Evolutionary conservation across 2,113 vertebrate species (phyloP), one percentile per base, ranked within the genome.

Genomic region (Dunckerocampus dactyliophorus): DNA sequence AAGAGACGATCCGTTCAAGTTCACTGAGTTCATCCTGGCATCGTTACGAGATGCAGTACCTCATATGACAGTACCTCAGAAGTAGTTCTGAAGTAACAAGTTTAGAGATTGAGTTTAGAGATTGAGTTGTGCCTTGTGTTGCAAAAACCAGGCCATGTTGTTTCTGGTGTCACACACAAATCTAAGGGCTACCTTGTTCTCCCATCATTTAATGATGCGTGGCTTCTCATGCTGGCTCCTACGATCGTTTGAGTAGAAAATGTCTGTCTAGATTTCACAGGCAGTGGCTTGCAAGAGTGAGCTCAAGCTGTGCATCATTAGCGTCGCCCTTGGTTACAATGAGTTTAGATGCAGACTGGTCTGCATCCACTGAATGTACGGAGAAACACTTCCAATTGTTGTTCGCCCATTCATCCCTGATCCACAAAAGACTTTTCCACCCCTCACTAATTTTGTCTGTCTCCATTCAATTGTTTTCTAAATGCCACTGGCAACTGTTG

Each of bases 221-320:
- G 58, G 3, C 31, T 80, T 83, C 74, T 78, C 76, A 82, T 81
- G 77, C 69, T 65, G 71, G 47, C 76, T 83, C 65, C 78, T 74
- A 34, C 62, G 68, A 67, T 58, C 52, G 56, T 74, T 81, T 86
- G 76, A 66, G 65, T 69, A 60, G 62, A 74, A 80, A 84, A 74
- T 69, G 47, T 59, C 43, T 28, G 42, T 24, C 42, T 63, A 46
- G 60, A 62, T 74, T 71, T 62, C 65, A 71, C 66, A 74, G 67
- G 63, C 79, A 83, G 42, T 71, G 49, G 71, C 59, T 73, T 74
- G 76, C 81, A 80, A 84, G 65, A 86, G 75, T 71, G 63, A 78
- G 58, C 77, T 83, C 77, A 77, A 79, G 75, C 76, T 80, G 62
- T 47, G 75, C 77, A 85, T 83, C 80, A 87, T 88, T 88, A 87